A percentile compares a stretch with the other conserved stretches of the same genome.
Conservation (phyloP, 64 coral and sea anemone genomes). For the Stichodactyla mertensii region DNA sequence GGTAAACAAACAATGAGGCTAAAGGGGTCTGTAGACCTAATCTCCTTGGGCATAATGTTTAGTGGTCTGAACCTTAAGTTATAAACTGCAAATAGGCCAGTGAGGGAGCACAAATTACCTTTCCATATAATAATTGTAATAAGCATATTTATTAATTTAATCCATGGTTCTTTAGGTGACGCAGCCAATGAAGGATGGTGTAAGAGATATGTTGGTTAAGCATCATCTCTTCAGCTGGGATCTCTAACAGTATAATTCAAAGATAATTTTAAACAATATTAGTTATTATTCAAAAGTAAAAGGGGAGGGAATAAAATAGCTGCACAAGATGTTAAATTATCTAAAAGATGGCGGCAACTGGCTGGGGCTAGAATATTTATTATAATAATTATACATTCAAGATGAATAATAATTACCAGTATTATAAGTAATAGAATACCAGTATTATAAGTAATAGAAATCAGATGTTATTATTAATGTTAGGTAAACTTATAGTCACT, state of each 20-base stretch:
- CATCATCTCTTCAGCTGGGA: slow-evolving; percentile 99
- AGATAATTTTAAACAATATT: neutral
- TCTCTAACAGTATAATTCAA: slow-evolving; percentile 16
- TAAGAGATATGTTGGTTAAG: slow-evolving; percentile 98
- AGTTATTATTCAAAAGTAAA: neutral
- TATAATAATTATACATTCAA: neutral
- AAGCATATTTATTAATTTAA: too few species aligned
- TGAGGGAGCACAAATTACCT: too few species aligned
- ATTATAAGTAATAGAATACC: neutral
- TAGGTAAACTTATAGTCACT: neutral
- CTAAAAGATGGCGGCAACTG: neutral
- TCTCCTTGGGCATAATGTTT: too few species aligned
- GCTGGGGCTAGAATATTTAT: neutral
- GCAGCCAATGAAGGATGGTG: slow-evolving; percentile 98
- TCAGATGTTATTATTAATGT: neutral
- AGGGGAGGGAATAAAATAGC: neutral
- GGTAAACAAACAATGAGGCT: too few species aligned
- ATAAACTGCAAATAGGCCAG: too few species aligned
- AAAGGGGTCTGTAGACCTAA: too few species aligned
- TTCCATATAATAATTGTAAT: too few species aligned
- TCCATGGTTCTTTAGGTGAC: slow-evolving; percentile 62
- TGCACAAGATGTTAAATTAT: neutral
- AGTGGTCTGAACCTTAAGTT: too few species aligned
- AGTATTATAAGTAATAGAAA: neutral
- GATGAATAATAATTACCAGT: neutral